A percentile compares a stretch with the other conserved stretches of the same genome.
These are phyloP conservation scores for Malurus splendens DNA, from an alignment of 2,797 vertebrate genomes.

Conservation along the genomic window DNA sequence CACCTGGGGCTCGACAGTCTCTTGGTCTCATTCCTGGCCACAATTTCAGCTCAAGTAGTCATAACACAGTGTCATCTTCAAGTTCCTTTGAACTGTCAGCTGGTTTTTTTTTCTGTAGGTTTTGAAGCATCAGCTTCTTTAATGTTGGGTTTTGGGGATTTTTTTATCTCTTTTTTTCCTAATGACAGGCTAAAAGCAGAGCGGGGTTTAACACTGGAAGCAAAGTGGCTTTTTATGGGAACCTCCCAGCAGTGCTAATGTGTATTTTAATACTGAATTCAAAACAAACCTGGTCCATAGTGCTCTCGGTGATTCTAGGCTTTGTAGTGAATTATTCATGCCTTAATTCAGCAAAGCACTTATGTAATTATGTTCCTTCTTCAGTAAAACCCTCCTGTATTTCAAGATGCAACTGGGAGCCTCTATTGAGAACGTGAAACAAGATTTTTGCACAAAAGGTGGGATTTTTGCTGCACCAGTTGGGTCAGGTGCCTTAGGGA, in stretches of 20 bases:
- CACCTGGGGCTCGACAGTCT: not conserved
- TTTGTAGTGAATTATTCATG: not conserved
- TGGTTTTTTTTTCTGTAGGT: not conserved
- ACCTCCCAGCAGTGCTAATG: not conserved
- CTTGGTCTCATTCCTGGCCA: not conserved
- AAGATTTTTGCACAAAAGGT: not conserved
- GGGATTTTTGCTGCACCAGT: not conserved
- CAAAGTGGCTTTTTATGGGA: not conserved
- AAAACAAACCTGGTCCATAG: not conserved
- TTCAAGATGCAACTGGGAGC: not conserved
- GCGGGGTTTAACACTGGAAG: not conserved
- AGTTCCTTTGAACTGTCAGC: not conserved
- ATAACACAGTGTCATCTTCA: constrained; percentile 9
- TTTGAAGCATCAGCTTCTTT: constrained; percentile 4
- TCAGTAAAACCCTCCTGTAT: not conserved
- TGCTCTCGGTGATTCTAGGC: not conserved
- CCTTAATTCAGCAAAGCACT: constrained; percentile 4
- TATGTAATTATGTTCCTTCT: not conserved
- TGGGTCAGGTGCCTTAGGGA: not conserved
- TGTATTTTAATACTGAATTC: constrained; percentile 26
- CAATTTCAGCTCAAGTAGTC: not conserved
- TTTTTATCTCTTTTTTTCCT: not conserved
- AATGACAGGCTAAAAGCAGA: not conserved
- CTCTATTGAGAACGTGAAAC: not conserved
- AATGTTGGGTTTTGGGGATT: not conserved